Conservation (phyloP, 1,140 invertebrate genomes). For the Tetragnatha versicolor region DNA sequence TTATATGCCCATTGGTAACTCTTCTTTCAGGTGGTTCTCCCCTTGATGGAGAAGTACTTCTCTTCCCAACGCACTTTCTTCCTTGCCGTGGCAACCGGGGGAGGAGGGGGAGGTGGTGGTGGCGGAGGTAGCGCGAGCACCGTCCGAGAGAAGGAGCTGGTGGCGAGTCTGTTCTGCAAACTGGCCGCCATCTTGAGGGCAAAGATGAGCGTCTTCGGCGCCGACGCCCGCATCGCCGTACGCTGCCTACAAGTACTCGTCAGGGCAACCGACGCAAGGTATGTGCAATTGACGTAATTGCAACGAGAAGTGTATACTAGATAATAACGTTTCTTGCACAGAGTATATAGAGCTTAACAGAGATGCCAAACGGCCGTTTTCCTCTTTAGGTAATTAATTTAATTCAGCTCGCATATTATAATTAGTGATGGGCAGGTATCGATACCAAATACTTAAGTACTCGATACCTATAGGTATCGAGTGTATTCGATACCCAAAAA, state of each 20-base stretch:
- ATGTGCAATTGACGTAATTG: too few species aligned
- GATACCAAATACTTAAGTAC: too few species aligned
- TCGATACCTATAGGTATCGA: too few species aligned
- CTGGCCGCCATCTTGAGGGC: constrained; percentile 89
- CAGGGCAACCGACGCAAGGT: constrained; percentile 93
- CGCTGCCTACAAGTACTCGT: constrained; percentile 88
- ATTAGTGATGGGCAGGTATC: too few species aligned
- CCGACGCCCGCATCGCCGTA: constrained; percentile 96
- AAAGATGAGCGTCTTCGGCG: constrained; percentile 92
- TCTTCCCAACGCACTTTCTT: constrained; percentile 97
- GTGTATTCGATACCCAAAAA: too few species aligned
- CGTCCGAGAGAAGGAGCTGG: constrained; percentile 99
- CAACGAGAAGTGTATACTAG: too few species aligned
- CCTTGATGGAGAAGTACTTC: constrained; percentile 99
- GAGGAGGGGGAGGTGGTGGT: constrained; percentile 82
- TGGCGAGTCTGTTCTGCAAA: constrained; percentile 96
- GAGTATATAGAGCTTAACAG: too few species aligned
- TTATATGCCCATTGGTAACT: not conserved
- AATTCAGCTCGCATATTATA: too few species aligned
- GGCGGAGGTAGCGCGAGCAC: constrained; percentile 97
- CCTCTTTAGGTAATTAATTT: too few species aligned
- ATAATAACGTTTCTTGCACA: too few species aligned
- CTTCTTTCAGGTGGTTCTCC: constrained; percentile 80
- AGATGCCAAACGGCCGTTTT: too few species aligned
- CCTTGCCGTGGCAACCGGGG: constrained; percentile 89